Percentiles rank a stretch among this genome's conserved stretches.
Evolutionary conservation across 2,888 invertebrate genomes (phyloP).

Genomic region (Gerris lacustris): DNA sequence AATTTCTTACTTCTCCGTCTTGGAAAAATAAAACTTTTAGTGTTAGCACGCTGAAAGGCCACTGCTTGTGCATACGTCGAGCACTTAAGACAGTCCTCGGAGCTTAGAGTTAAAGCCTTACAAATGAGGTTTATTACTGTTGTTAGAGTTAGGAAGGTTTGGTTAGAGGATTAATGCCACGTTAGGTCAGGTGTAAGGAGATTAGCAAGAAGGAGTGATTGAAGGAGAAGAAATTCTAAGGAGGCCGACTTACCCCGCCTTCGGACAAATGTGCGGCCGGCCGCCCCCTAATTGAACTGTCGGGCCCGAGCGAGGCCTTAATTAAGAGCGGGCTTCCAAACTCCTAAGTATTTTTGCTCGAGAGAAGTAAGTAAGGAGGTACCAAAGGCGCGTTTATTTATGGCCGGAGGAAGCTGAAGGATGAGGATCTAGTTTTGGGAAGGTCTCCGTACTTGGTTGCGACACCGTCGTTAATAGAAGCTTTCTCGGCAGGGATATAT

Average conservation of each 20-base stretch:
- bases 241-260: constrained; percentile 1
- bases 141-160: constrained; percentile 3
- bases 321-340: constrained; percentile 7
- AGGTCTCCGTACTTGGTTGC: constrained; percentile 19
- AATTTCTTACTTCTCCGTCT: no score
- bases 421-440: constrained; percentile 30
- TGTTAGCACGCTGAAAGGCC: no score
- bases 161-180: constrained; percentile 3
- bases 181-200: constrained; percentile 6
- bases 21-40: no score
- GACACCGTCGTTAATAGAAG: constrained; percentile 25
- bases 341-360: constrained; percentile 25
- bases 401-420: constrained; percentile 30
- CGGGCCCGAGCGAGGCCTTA: background rate
- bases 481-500: constrained; percentile 15
- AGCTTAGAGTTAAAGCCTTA: background rate
- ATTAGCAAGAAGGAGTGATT: constrained; percentile 6
- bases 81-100: background rate
- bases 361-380: constrained; percentile 23
- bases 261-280: constrained; percentile 8
- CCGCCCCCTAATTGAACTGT: constrained; percentile 9
- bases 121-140: constrained; percentile 1
- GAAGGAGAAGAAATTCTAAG: constrained; percentile 5
- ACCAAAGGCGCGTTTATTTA: constrained; percentile 30
- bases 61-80: background rate